Evolutionary conservation across 2,888 invertebrate genomes (phyloP), one percentile per base, ranked within the genome.

Genomic region (Plagodis dolabraria): DNA sequence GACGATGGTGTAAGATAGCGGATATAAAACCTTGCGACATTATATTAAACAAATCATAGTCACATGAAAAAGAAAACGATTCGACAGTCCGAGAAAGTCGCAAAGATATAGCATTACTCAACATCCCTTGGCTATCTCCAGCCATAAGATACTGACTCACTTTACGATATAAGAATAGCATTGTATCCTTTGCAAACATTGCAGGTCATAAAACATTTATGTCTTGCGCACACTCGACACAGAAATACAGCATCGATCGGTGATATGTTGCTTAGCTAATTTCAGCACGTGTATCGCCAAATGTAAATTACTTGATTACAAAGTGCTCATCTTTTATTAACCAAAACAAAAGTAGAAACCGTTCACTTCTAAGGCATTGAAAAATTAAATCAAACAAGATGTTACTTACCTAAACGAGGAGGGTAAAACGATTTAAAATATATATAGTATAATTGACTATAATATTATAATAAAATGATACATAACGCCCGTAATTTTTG

Each of bases 211-310:
- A 54, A 60, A 53, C 38, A 33, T 38, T 36, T 38, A 38, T 12
- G 46, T 33, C n/a, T n/a, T 33, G 35, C 33, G 52, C 44, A 65
- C 64, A 69, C 64, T 69, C 65, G 60, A 45, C 58, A 67, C 51
- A 40, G 42, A 33, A 40, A 47, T 59, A 67, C 51, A 40, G 42
- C 40, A 40, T 10, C 38, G 34, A 48, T 35, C 33, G 8, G n/a
- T 10, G 0, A 46, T n/a, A 10, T 33, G 46, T 42, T 33, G 47
- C 47, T 36, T 33, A 10, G 10, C 10, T 7, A 40, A 40, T 9
- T 5, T 10, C 40, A 5, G 10, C 8, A 40, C 40, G 40, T 40
- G 10, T 40, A 40, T 40, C 40, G 40, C 40, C 40, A 36, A 36
- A 36, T 36, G 7, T 36, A 36, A 9, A 36, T 36, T 36, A 36